phyloP scores from a whole-genome alignment of 2,797 vertebrate genomes.

The Spinus olivaceus region DNA sequence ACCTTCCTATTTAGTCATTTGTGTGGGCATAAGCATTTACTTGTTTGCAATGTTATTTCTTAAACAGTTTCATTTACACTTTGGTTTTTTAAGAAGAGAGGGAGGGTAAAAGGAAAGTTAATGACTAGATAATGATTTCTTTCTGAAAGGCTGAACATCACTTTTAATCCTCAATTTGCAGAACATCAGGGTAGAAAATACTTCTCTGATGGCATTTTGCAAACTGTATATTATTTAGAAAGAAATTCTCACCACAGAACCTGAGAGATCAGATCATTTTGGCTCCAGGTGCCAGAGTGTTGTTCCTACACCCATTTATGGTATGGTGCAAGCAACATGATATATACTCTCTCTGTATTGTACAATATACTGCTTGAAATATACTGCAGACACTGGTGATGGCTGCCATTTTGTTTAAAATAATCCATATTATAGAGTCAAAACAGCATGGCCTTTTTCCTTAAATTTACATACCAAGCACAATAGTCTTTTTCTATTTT shows the following conservation, averaged over 20 bases:
- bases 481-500: background rate
- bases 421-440: background rate
- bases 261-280: background rate
- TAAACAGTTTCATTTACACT: constrained; percentile 40
- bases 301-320: background rate
- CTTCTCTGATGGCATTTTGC: background rate
- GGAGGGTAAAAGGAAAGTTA: constrained; percentile 46
- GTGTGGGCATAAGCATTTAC: constrained; percentile 20
- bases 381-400: background rate
- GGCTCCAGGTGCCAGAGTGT: background rate
- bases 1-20: constrained; percentile 52
- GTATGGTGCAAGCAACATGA: background rate
- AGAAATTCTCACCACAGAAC: background rate
- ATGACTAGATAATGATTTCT: constrained; percentile 55
- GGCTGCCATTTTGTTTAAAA: background rate
- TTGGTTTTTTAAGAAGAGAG: constrained; percentile 11
- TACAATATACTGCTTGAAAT: background rate
- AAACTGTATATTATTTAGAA: background rate
- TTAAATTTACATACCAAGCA: background rate
- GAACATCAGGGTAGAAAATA: constrained; percentile 17
- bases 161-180: constrained; percentile 44
- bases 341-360: background rate
- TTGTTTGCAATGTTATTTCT: background rate
- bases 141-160: constrained; percentile 42
- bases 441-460: background rate